A percentile compares a stretch with the other conserved stretches of the same genome.
Conservation (phyloP, 2,113 vertebrate species). For the Embiotoca jacksoni region DNA sequence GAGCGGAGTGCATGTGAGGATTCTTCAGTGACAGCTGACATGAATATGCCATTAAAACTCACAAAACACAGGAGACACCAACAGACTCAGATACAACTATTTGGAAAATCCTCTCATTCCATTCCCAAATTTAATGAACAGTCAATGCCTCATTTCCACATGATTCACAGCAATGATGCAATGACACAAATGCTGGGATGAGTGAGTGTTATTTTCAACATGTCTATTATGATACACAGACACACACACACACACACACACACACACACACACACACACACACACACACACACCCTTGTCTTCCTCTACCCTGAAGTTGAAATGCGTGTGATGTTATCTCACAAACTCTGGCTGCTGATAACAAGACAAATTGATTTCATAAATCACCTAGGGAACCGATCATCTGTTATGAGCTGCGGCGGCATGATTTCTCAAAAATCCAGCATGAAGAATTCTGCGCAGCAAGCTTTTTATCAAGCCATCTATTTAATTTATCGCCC, state of each 20-base stretch:
- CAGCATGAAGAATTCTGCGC: conserved; percentile 67
- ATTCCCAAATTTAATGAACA: conserved; percentile 60
- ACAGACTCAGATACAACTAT: conserved; percentile 9
- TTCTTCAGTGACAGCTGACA: conserved; percentile 48
- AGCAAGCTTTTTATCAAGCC: conserved; percentile 79
- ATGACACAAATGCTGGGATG: conserved; percentile 27
- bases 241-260: conserved; percentile 11
- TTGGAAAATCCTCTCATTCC: conserved; percentile 40
- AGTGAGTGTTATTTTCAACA: conserved; percentile 47
- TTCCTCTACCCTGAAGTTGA: conserved; percentile 50
- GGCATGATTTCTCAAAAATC: conserved; percentile 72
- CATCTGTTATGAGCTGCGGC: conserved; percentile 64
- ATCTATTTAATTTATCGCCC: conserved; percentile 80
- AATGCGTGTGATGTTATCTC: conserved; percentile 74
- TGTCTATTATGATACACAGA: conserved; percentile 26
- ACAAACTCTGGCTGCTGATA: conserved; percentile 74
- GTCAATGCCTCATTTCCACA: conserved; percentile 28
- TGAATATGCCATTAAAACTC: conserved; percentile 35
- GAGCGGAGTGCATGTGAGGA: conserved; percentile 18
- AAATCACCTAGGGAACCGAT: conserved; percentile 79
- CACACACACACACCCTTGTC: conserved; percentile 14
- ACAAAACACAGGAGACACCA: conserved; percentile 18
- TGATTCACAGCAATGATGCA: conserved; percentile 48
- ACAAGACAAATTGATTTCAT: conserved; percentile 83
- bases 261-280: conserved; percentile 13